These are phyloP conservation scores for Coregonus ussuriensis DNA, from an alignment of 2,797 vertebrate genomes.

Conservation along the genomic window DNA sequence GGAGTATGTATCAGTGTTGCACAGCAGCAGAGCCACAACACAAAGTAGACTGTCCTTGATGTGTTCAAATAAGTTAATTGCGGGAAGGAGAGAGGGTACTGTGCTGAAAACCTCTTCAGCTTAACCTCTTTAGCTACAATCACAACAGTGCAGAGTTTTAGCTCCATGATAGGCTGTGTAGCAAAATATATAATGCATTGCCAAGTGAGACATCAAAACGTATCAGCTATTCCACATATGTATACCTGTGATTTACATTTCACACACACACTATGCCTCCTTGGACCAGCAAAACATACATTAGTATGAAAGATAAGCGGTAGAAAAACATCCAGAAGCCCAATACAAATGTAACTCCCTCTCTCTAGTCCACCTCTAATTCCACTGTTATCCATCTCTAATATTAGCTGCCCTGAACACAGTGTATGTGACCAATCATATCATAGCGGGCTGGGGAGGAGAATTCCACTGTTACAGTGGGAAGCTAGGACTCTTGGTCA, in stretches of 20 bases:
- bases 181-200: slow-evolving; percentile 29
- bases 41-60: slow-evolving; percentile 8
- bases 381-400: not conserved
- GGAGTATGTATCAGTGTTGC: not conserved
- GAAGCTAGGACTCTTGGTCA: slow-evolving; percentile 38
- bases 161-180: slow-evolving; percentile 25
- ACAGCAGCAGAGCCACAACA: not conserved
- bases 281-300: not conserved
- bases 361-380: not conserved
- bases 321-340: not conserved
- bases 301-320: not conserved
- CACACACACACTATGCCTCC: not conserved
- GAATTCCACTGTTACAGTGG: slow-evolving; percentile 35
- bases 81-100: slow-evolving; percentile 34
- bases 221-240: not conserved
- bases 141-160: slow-evolving; percentile 41
- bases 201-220: slow-evolving; percentile 21
- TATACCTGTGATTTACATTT: not conserved
- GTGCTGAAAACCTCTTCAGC: slow-evolving; percentile 54
- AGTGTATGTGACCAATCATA: not conserved
- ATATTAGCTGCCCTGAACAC: not conserved
- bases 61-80: slow-evolving; percentile 36
- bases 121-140: slow-evolving; percentile 59
- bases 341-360: not conserved
- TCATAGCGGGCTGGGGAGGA: slow-evolving; percentile 10